A percentile compares a stretch with the other conserved stretches of the same genome.
Conservation (phyloP, 2,888 invertebrate species). For the Podotricha telesiphe region DNA sequence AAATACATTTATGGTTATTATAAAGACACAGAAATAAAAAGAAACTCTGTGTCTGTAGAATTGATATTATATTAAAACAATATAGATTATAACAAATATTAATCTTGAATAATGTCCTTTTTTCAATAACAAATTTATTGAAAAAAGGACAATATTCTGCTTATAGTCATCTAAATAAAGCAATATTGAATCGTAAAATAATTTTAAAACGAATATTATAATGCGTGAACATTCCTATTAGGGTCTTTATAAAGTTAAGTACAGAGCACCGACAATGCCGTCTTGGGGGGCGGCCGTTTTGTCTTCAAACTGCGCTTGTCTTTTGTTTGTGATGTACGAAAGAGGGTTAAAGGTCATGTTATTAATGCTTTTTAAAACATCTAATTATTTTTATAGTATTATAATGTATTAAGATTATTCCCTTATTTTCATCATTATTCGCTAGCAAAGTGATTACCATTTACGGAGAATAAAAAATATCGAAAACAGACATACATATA, state of each 20-base stretch:
- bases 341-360: conserved; percentile 38
- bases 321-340: conserved; percentile 55
- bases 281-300: conserved; percentile 60
- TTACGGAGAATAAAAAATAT: too few relatives aligned
- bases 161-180: conserved; percentile 1
- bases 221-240: conserved; percentile 41
- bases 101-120: too few relatives aligned
- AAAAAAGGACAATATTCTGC: not conserved
- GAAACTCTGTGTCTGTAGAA: too few relatives aligned
- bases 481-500: too few relatives aligned
- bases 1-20: too few relatives aligned
- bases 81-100: too few relatives aligned
- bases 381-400: not conserved
- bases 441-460: too few relatives aligned
- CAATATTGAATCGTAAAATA: conserved; percentile 24
- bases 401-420: too few relatives aligned
- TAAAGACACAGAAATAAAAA: too few relatives aligned
- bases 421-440: too few relatives aligned
- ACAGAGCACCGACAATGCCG: conserved; percentile 48
- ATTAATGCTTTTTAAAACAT: not conserved
- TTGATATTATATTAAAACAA: too few relatives aligned
- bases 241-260: conserved; percentile 47
- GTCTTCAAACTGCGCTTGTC: conserved; percentile 61
- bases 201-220: conserved; percentile 31
- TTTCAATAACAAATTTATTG: not conserved